Conservation (phyloP, 2,888 invertebrate species). For the Helleia helle region DNA sequence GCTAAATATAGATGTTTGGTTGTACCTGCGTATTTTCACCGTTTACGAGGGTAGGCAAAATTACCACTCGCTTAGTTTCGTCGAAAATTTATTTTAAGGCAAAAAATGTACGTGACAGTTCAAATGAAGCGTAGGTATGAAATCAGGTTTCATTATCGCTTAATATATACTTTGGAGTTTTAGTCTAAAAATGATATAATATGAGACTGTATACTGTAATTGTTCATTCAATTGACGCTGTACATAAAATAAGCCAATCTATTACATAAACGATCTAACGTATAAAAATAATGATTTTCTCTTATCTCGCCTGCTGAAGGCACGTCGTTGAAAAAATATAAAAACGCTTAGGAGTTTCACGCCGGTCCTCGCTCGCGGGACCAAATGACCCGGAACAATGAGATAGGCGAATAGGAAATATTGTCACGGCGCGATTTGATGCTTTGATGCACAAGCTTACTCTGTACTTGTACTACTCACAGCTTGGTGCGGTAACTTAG, state of each 20-base stretch:
- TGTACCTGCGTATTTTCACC: slow-evolving; percentile 15
- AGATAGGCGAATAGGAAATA: slow-evolving; percentile 14
- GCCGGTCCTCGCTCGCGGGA: background rate
- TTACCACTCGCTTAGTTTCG: slow-evolving; percentile 39
- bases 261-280: too few relatives aligned
- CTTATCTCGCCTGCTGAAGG: too few relatives aligned
- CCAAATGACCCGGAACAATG: slow-evolving; percentile 15
- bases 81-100: slow-evolving; percentile 1
- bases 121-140: slow-evolving; percentile 12
- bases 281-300: too few relatives aligned
- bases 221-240: too few relatives aligned
- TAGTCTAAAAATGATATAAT: too few relatives aligned
- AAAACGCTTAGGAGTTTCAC: slow-evolving; percentile 1
- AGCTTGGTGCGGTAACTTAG: too few relatives aligned
- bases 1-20: slow-evolving; percentile 4
- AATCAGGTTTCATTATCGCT: background rate
- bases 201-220: too few relatives aligned
- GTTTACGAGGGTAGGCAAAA: slow-evolving; percentile 39
- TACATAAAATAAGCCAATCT: too few relatives aligned
- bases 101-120: slow-evolving; percentile 22
- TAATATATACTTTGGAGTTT: background rate
- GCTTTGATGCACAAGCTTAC: too few relatives aligned
- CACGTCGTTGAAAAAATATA: too few relatives aligned
- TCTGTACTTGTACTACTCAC: too few relatives aligned
- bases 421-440: slow-evolving; percentile 10